phyloP scores from a whole-genome alignment of 2,797 vertebrate species.

The Pseudocheirus occidentalis region DNA sequence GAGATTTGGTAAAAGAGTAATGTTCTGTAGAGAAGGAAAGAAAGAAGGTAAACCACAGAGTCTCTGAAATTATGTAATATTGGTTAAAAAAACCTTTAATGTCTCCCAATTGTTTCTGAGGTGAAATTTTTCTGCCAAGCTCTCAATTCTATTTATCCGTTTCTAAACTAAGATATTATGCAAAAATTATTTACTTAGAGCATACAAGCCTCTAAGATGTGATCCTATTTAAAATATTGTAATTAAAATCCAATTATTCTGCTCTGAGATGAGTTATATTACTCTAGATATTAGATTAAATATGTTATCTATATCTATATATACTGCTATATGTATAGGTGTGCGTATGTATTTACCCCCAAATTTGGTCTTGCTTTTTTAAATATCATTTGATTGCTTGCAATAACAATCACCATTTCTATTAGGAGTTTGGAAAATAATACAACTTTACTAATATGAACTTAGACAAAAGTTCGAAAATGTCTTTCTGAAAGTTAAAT shows the following conservation, averaged over 20 bases:
- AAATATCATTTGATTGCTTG: constrained; percentile 10
- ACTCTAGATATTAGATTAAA: constrained; percentile 46
- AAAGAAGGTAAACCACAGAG: neutral
- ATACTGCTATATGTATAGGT: neutral
- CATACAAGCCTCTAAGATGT: constrained; percentile 27
- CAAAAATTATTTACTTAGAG: constrained; percentile 43
- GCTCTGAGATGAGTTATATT: constrained; percentile 53
- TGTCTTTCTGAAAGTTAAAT: neutral
- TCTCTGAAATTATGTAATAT: neutral
- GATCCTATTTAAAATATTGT: constrained; percentile 56
- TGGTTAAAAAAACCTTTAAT: neutral
- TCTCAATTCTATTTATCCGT: constrained; percentile 46
- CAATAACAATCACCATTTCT: constrained; percentile 39
- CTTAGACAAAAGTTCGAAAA: constrained; percentile 28
- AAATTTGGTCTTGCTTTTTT: constrained; percentile 40
- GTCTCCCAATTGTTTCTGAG: constrained; percentile 43
- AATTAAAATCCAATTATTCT: constrained; percentile 63
- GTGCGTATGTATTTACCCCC: neutral
- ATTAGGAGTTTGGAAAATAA: constrained; percentile 7
- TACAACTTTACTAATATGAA: constrained; percentile 42
- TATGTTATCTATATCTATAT: neutral
- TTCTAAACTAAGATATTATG: constrained; percentile 46
- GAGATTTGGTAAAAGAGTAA: neutral
- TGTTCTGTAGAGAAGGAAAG: neutral
- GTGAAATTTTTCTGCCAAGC: constrained; percentile 29